Base-by-base conservation (phyloP, 2,888 invertebrate species). In the Lasioglossum villosulum region DNA sequence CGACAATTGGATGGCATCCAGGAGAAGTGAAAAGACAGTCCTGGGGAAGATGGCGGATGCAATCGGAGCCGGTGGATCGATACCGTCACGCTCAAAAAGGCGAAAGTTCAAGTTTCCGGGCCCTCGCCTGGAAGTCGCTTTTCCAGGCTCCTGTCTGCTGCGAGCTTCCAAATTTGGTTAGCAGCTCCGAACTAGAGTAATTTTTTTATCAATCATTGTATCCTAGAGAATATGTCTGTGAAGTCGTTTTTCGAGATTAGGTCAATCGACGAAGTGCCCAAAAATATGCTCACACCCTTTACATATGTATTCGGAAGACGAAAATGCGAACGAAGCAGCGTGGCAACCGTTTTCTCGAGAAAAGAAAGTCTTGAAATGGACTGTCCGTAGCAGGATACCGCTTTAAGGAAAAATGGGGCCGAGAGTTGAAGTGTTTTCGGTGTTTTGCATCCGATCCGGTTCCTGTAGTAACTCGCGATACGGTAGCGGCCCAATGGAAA, bases 61-160 rank as follows among this genome's bases (percentile, higher is more conserved):
- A 52, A 72, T 76, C 76, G 23, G 23, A 34, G 23, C 56, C 10
- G 73, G 27, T 71, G 76, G 83, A 70, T 84, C 84, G 84, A 83
- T 71, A 45, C 16, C 34, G 37, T 52, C 19, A 56, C 27, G 52
- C 73, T 73, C 14, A 37, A 45, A 75, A 73, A 73, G 68, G 48
- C 66, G 73, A 56, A 79, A 79, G 79, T 76, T 72, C 56, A 39
- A 42, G 56, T 56, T 72, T 72, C 72, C 70, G 70, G 70, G 37
- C 39, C 70, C 70, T 39, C n/a, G 56, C n/a, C 12, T 12, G 39
- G 70, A 37, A 42, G 19, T 39, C 23, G 27, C 59, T 39, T n/a
- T n/a, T 70, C 23, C 39, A 70, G 39, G 39, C 70, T 70, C 39
- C 23, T 12, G n/a, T n/a, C 12, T n/a, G 10, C n/a, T 12, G n/a